Evolutionary conservation across 2,797 vertebrate species (phyloP), one percentile per base, ranked within the genome.

Genomic region (Nannoperca obscura): DNA sequence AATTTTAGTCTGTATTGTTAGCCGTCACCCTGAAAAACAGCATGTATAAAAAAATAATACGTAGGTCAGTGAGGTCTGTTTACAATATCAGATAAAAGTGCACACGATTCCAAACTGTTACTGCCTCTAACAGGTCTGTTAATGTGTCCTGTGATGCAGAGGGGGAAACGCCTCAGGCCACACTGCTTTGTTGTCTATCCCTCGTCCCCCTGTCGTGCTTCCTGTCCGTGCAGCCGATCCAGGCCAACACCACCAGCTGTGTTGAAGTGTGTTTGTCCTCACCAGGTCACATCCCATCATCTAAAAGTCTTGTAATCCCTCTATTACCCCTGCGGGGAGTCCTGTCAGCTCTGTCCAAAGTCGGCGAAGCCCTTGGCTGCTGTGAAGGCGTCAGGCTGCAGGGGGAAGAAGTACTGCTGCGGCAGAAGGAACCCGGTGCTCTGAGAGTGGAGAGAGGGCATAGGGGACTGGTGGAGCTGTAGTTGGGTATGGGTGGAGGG

Each of bases 341-440:
- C 74, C 80, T 78, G 82, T 97, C 96, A 98, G 86, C 96, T 97
- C 92, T 97, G 97, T 58, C 94, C 92, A 71, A 98, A 98, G 86
- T 99, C 97, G 0, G 96, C 94, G 63, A 97, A 97, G 87, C 94
- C 95, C 87, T 98, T 98, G 81, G 95, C 94, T 0, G 93, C 86
- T 0, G 95, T 50, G 12, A 96, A 95, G 30, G 96, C 91, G 49
- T 99, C 98, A 0, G 97, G 92, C 86, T 97, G 97, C 76, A 98
- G 85, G 0, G 97, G 95, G 86, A 97, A 99, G 76, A 98, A 97
- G 93, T 97, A 99, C 2, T 97, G 98, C n/a, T 97, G 95, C 0
- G 97, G 96, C 75, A 97, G 92, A 59, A 98, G 94, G 90, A 98
- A 98, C 36, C 95, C 94, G 0, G 96, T 19, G 68, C 70, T 78